Base-by-base conservation (phyloP, 2,797 vertebrate genomes). In the Spinus olivaceus region DNA sequence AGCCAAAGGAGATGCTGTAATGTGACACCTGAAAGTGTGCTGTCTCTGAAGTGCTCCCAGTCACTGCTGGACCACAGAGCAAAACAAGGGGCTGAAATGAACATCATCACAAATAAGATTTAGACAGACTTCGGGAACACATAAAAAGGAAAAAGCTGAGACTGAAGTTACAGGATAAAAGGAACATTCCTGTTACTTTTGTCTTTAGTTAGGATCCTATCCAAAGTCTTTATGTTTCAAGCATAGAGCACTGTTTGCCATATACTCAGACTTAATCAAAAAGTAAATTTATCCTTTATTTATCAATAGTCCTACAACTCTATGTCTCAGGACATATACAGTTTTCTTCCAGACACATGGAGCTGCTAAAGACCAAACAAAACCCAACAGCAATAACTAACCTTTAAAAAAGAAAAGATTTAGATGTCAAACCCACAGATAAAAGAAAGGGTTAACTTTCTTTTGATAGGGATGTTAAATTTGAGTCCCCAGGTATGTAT, bases 31-130 rank as follows among this genome's bases (percentile, higher is more conserved):
- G 57, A 21, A 84, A 93, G 56, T 14, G 57, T 20, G 49, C 64
- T 65, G 81, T 5, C 94, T 93, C 93, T 95, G 93, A 95, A 95
- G 92, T 63, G 61, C 61, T 91, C 81, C 71, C 94, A 92, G 86
- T 74, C 92, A 77, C 94, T 89, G 88, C 86, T 91, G 94, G 94
- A 95, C 84, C 74, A 81, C 94, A 87, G 91, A 86, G 86, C 59
- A 83, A 77, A 65, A 81, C 64, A 89, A 64, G 46, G 16, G 47
- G 65, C 49, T 91, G 71, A 93, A 89, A 85, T 11, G 72, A 91
- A 85, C 76, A 87, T 49, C 60, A 65, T 37, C 69, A 83, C 69
- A 71, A 88, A 47, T 44, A 87, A 81, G 47, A 72, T 42, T 77
- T 67, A 79, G 33, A 65, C 44, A 93, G 78, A 78, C 65, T 87